These are phyloP conservation scores for Leucoraja erinaceus DNA, from an alignment of 2,113 vertebrate genomes.

Conservation along the genomic window DNA sequence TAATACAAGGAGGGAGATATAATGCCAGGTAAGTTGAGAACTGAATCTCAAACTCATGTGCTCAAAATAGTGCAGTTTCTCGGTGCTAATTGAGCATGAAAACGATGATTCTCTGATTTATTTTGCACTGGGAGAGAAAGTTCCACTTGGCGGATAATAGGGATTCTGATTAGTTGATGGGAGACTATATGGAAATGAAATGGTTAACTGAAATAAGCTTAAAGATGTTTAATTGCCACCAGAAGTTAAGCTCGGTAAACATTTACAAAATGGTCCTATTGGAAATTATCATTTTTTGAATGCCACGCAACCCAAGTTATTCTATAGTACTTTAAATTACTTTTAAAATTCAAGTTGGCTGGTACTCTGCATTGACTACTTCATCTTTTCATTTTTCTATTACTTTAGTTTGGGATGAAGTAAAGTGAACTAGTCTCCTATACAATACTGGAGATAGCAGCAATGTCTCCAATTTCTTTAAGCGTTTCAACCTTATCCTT, in stretches of 20 bases:
- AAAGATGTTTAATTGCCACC: neutral
- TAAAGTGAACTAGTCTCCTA: neutral
- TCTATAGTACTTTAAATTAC: neutral
- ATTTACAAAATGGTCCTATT: neutral
- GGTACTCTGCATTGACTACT: neutral
- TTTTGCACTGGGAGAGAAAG: neutral
- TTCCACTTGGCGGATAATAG: neutral
- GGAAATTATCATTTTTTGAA: neutral
- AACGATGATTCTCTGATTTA: neutral
- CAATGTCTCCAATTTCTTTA: neutral
- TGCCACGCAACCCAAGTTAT: neutral
- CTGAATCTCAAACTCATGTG: neutral
- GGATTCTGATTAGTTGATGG: neutral
- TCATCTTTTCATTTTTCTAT: neutral
- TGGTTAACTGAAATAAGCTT: neutral
- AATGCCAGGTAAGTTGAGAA: neutral
- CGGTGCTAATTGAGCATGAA: neutral
- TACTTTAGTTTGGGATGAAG: neutral
- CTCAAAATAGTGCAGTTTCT: neutral
- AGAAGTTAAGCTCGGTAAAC: neutral
- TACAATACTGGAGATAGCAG: neutral
- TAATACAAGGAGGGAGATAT: neutral
- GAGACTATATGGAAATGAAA: neutral
- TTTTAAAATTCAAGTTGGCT: neutral
- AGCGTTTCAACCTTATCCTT: neutral